Conservation (phyloP, 2,797 vertebrate genomes). For the Poecilia gillii region DNA sequence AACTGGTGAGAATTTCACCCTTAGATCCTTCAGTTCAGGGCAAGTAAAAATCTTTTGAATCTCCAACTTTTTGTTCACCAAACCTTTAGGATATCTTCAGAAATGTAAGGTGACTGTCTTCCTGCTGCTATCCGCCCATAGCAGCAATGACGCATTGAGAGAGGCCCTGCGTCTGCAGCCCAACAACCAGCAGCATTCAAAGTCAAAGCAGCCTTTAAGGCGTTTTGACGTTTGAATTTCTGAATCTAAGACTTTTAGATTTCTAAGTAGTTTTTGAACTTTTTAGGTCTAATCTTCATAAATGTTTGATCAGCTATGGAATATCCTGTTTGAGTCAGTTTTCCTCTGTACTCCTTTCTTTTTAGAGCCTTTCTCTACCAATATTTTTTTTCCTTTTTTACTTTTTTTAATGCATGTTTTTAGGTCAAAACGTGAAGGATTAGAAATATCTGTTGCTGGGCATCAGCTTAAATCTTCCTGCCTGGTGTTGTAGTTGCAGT, state of each 20-base stretch:
- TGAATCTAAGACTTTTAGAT: neutral
- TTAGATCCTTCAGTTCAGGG: neutral
- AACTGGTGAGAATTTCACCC: too few relatives aligned
- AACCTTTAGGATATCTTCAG: neutral
- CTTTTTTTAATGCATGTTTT: neutral
- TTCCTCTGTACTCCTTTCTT: neutral
- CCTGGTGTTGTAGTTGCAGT: neutral
- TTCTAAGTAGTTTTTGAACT: neutral
- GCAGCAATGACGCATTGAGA: neutral
- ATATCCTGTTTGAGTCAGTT: neutral
- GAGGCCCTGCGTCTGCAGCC: neutral
- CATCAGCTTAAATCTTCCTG: neutral
- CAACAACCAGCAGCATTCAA: neutral
- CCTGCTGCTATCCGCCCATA: neutral
- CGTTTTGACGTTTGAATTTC: neutral
- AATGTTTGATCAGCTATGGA: neutral
- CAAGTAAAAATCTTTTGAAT: neutral
- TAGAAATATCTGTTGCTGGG: neutral
- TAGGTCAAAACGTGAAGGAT: neutral
- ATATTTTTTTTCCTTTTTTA: neutral
- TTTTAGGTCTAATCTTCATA: neutral
- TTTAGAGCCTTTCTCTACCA: neutral
- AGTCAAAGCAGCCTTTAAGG: neutral
- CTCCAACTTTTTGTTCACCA: neutral
- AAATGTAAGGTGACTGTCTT: neutral